Evolutionary conservation across 2,797 vertebrate species (phyloP), one percentile per base, ranked within the genome.

Genomic region (Cercopithecus neglectus): DNA sequence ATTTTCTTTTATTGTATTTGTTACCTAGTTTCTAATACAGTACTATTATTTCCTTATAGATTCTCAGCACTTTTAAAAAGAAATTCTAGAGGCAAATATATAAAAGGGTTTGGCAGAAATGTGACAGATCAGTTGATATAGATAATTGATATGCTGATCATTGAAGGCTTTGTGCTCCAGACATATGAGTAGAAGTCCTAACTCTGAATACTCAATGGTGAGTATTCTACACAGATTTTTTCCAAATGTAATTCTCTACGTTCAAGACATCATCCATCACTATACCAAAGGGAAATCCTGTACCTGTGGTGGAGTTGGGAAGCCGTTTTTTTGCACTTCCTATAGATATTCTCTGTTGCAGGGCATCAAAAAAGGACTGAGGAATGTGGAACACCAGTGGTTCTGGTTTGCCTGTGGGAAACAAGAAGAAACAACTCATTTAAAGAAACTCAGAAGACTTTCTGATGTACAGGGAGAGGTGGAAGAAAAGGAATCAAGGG

Each of bases 381-480:
- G 99, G 99, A 82, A 99, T 99, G 98, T 99, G 99, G 98, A 99
- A 99, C 24, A 99, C 99, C 98, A 99, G 98, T 0, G 99, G 99
- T 59, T 99, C 99, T 0, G 99, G 99, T 95, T 99, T 99, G 59
- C 99, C 99, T 99, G 98, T 2, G 76, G 0, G 5, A 94, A 85
- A 36, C 24, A 81, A 84, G 12, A 61, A 81, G 46, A 64, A 33
- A 7, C 1, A 33, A 7, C 1, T 9, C 57, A 88, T 22, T 89
- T 74, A 88, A 94, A 61, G 30, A 55, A 86, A 81, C n/a, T n/a
- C 46, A 36, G 53, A 44, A 76, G 28, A 74, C 57, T 81, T 97
- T 84, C 39, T 91, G 33, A 82, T 12, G 2, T n/a, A 19, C 6
- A 61, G 57, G 33, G 55, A 78, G 46, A 95, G 13, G 67, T 44